Conservation (phyloP, 2,888 invertebrate genomes). For the Mesorhabditis belari region DNA sequence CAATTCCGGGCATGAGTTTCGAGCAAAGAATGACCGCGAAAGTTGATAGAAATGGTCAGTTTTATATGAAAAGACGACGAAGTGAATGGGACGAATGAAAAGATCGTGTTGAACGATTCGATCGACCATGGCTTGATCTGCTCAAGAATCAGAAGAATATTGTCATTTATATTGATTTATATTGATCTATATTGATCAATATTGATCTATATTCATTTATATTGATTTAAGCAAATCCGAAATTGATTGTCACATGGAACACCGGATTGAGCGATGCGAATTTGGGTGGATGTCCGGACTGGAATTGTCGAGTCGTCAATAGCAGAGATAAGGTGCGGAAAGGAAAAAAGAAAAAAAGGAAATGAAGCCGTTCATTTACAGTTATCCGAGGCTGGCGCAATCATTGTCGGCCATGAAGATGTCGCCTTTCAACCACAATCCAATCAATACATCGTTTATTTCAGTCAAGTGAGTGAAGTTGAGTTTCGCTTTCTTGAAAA, state of each 20-base stretch:
- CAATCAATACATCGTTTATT: conserved; percentile 31
- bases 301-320: conserved; percentile 43
- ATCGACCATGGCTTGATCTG: neutral
- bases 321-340: conserved; percentile 5
- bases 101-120: neutral
- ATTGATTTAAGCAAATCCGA: conserved; percentile 5
- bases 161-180: too few relatives aligned
- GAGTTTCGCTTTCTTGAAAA: neutral
- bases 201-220: too few relatives aligned
- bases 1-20: conserved; percentile 17
- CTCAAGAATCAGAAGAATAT: too few relatives aligned
- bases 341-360: neutral
- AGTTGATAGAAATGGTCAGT: conserved; percentile 1
- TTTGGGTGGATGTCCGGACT: conserved; percentile 47
- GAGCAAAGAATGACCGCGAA: conserved; percentile 14
- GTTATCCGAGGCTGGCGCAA: neutral
- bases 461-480: conserved; percentile 23
- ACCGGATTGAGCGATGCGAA: conserved; percentile 29
- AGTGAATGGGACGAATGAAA: neutral
- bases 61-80: too few relatives aligned
- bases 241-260: conserved; percentile 29
- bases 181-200: too few relatives aligned
- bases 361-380: neutral
- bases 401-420: conserved; percentile 7
- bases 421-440: conserved; percentile 7